These are phyloP conservation scores for Darevskia nairensis DNA, from an alignment of 2,797 vertebrate species.

Conservation along the genomic window DNA sequence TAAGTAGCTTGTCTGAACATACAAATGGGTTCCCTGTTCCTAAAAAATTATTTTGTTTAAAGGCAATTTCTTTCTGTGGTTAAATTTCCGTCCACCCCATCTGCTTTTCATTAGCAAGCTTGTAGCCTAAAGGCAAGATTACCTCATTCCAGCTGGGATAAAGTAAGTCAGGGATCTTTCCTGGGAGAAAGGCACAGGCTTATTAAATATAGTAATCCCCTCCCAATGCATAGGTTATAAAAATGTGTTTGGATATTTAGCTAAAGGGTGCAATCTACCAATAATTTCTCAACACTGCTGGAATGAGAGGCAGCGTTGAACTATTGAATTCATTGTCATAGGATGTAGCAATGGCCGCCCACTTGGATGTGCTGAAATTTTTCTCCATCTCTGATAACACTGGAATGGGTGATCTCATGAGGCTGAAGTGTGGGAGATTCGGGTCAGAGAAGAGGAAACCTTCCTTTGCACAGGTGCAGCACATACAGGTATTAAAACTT, in stretches of 20 bases:
- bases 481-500: no score
- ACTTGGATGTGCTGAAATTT: no score
- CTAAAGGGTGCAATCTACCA: conserved; percentile 11
- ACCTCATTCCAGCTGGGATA: conserved; percentile 51
- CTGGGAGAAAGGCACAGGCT: conserved; percentile 42
- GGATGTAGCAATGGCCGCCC: no score
- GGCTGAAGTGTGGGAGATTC: no score
- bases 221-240: conserved; percentile 32
- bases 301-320: not conserved
- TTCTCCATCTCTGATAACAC: no score
- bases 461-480: no score
- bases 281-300: conserved; percentile 27
- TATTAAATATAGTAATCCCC: conserved; percentile 42
- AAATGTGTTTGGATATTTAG: conserved; percentile 39
- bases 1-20: conserved; percentile 9
- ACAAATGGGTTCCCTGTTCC: not conserved
- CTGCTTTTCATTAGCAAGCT: conserved; percentile 60
- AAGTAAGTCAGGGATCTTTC: conserved; percentile 52
- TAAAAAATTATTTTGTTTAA: conserved; percentile 42
- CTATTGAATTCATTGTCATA: no score
- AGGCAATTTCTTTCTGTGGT: conserved; percentile 50
- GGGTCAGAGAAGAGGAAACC: no score
- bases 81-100: conserved; percentile 59
- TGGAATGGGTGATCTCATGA: no score
- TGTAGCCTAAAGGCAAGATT: conserved; percentile 48